Conservation (phyloP, 1,140 invertebrate genomes). For the Tetramorium alpestre region DNA sequence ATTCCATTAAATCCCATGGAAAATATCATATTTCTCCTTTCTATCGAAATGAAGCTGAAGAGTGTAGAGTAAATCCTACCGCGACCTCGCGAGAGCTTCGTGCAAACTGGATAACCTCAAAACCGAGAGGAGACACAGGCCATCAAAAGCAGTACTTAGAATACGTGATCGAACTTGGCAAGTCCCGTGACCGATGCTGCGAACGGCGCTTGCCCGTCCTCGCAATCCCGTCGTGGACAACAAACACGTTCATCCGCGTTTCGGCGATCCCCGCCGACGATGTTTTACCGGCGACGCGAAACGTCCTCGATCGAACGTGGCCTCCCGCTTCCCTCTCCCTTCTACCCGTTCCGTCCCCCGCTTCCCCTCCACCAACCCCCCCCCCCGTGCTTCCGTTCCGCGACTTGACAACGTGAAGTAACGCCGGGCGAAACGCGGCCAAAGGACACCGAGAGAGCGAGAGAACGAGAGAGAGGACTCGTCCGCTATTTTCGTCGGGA, state of each 20-base stretch:
- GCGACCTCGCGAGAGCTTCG: no score
- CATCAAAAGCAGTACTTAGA: not conserved
- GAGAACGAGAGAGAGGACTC: slow-evolving; percentile 1
- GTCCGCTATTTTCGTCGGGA: slow-evolving; percentile 48
- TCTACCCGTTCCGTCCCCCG: no score
- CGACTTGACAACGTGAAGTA: slow-evolving; percentile 47
- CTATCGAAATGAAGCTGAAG: not conserved
- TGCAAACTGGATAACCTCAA: slow-evolving; percentile 18
- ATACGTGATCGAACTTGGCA: not conserved
- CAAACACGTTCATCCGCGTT: not conserved
- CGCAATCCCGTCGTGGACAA: not conserved
- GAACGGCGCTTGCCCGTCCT: not conserved
- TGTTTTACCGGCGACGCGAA: slow-evolving; percentile 25
- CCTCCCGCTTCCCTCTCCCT: not conserved
- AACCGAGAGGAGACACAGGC: not conserved
- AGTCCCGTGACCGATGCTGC: not conserved
- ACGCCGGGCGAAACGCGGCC: slow-evolving; percentile 38
- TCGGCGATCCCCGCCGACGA: not conserved
- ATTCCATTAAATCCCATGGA: no score
- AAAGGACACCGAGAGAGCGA: slow-evolving; percentile 33
- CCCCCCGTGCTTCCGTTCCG: not conserved
- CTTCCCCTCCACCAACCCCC: no score
- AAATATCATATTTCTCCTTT: not conserved
- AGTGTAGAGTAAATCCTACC: not conserved
- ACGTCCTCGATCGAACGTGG: slow-evolving; percentile 49